Conservation (phyloP, 2,888 invertebrate species). For the Scaptomyza polygonia region DNA sequence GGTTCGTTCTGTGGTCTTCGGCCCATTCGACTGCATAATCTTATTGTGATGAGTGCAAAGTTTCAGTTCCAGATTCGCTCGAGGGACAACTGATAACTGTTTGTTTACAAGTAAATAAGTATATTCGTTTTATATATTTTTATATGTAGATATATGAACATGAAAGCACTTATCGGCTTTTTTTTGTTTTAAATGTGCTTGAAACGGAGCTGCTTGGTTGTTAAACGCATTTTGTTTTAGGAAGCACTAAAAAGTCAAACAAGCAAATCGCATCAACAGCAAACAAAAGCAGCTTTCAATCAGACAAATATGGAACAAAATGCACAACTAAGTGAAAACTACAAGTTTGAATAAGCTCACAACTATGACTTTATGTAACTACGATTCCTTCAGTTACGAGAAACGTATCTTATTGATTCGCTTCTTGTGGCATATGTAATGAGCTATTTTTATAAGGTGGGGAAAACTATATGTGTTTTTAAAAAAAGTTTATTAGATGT, state of each 20-base stretch:
- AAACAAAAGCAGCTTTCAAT: background rate
- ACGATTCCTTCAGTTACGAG: background rate
- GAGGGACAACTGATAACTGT: slow-evolving; percentile 41
- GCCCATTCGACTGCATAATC: slow-evolving; percentile 35
- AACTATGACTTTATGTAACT: background rate
- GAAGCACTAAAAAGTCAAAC: slow-evolving; percentile 14
- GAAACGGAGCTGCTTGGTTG: background rate
- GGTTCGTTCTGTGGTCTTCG: slow-evolving; percentile 29
- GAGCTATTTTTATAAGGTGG: background rate
- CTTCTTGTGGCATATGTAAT: slow-evolving; percentile 2
- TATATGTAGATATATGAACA: background rate
- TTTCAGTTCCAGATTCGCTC: slow-evolving; percentile 25
- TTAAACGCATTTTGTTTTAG: background rate
- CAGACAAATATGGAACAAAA: background rate
- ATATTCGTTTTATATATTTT: background rate
- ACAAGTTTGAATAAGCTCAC: slow-evolving; percentile 1
- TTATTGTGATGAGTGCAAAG: slow-evolving; percentile 52
- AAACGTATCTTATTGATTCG: background rate
- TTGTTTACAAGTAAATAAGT: background rate
- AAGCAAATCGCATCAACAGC: slow-evolving; percentile 7
- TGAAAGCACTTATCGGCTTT: slow-evolving; percentile 45
- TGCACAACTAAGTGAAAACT: background rate
- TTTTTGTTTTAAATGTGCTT: slow-evolving; percentile 13
- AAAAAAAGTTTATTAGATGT: background rate
- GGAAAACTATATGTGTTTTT: background rate